phyloP scores from a whole-genome alignment of 2,113 vertebrate species.

The Coptodon rendalli region DNA sequence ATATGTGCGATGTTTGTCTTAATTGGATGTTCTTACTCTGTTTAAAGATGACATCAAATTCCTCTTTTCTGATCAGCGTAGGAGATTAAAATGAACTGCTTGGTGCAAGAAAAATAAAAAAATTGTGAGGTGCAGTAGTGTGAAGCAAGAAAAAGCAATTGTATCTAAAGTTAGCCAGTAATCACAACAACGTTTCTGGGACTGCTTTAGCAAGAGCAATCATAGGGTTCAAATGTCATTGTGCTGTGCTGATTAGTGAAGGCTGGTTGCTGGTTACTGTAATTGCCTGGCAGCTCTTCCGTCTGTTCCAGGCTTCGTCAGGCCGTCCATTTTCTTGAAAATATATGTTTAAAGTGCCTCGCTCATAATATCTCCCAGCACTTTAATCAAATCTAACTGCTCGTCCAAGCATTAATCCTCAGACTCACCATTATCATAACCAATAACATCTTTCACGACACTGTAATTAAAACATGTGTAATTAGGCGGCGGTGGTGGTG shows the following conservation, averaged over 20 bases:
- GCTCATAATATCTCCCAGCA: background rate
- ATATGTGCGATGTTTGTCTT: background rate
- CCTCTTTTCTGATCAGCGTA: background rate
- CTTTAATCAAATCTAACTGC: slow-evolving; percentile 28
- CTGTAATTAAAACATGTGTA: slow-evolving; percentile 42
- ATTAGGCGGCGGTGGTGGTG: background rate
- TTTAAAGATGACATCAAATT: background rate
- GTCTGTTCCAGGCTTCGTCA: background rate
- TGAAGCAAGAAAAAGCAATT: background rate
- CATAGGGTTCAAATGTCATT: background rate
- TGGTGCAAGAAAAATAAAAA: background rate
- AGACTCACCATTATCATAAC: slow-evolving; percentile 23
- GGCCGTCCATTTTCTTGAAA: background rate
- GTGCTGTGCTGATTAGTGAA: background rate
- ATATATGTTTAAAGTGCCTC: background rate
- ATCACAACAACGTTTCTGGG: background rate
- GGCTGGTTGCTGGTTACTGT: background rate
- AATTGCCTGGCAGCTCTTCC: background rate
- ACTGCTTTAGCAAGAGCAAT: background rate
- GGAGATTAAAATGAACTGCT: background rate
- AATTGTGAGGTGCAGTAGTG: background rate
- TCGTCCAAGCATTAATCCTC: slow-evolving; percentile 3
- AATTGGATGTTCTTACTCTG: background rate
- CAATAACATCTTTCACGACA: slow-evolving; percentile 2
- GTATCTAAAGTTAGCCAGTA: background rate